Base-by-base conservation (phyloP, 2,888 invertebrate genomes). In the Sinhomidia bicolor region DNA sequence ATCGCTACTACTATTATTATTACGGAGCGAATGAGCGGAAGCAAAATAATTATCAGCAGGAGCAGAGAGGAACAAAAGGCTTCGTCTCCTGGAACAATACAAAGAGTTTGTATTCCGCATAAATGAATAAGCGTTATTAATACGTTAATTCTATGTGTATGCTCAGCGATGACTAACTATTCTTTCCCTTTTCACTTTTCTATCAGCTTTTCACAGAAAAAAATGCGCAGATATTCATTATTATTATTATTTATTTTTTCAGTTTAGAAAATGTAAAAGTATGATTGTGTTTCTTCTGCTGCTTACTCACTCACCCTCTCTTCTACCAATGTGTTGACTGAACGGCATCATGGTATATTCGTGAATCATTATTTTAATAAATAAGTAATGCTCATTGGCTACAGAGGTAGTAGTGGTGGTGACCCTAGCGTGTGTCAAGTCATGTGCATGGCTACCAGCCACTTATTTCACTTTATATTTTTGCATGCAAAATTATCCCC, bases 51-150 rank as follows among this genome's bases (percentile, higher is more conserved):
- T 68, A 68, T 36, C 17, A 68, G 17, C 36, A 68, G 36, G 5
- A 36, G 68, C 62, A 62, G 29, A 36, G 12, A 68, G 62, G 29
- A 29, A 62, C 62, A 68, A 68, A 68, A 68, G 36, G n/a, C n/a
- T n/a, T n/a, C 68, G 26, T 5, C 68, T 68, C 12, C 65, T 65
- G 36, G 36, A 68, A 68, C 68, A 68, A 68, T 36, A 17, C 68
- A 32, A n/a, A n/a, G n/a, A n/a, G n/a, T n/a, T n/a, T n/a, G n/a
- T n/a, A n/a, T n/a, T n/a, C n/a, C 29, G 14, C 23, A 32, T 20
- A 54, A 54, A 41, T 7, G 10, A 41, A 54, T 62, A 62, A 62
- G 29, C 62, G 14, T 62, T 60, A 60, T 23, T 26, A 26, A 60
- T 9, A 23, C 26, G 14, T 6, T 12, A 9, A 29, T 26, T 9